Percentiles rank a stretch among this genome's conserved stretches.
Conservation (phyloP, 2,797 vertebrate genomes). For the Hirundo rustica region DNA sequence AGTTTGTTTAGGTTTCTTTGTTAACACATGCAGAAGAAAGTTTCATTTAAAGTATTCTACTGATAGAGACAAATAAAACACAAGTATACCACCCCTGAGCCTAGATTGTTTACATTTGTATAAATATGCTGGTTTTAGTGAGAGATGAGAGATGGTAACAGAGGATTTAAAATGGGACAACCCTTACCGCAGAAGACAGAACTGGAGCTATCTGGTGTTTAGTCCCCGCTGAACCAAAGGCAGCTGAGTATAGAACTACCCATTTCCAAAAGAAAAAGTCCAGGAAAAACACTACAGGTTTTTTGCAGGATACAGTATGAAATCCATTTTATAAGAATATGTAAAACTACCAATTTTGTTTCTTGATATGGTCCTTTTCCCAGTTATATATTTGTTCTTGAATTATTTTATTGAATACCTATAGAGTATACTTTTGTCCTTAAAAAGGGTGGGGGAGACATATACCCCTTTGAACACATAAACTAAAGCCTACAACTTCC, state of each 20-base stretch:
- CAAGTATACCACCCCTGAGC: not conserved
- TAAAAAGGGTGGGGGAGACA: rapidly evolving
- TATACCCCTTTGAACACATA: not conserved
- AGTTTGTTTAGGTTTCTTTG: not conserved
- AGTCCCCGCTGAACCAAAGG: not conserved
- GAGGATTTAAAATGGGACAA: not conserved
- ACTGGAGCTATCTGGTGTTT: not conserved
- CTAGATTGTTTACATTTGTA: not conserved
- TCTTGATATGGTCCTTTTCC: not conserved
- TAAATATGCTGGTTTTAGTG: not conserved
- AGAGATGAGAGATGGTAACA: not conserved
- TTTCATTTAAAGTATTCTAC: not conserved
- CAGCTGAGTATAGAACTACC: not conserved
- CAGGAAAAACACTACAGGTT: not conserved
- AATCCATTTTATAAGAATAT: not conserved
- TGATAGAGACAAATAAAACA: not conserved
- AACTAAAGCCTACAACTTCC: not conserved
- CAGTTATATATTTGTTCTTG: not conserved
- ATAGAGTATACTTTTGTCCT: not conserved
- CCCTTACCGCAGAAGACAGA: not conserved
- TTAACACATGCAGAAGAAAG: not conserved
- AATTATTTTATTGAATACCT: not conserved
- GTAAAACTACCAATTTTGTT: not conserved
- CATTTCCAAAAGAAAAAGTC: not conserved
- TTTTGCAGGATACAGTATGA: not conserved